Percentiles rank a stretch among this genome's conserved stretches.
These are phyloP conservation scores for Protobothrops flavoviridis DNA, from an alignment of 2,113 vertebrate genomes.

Conservation along the genomic window DNA sequence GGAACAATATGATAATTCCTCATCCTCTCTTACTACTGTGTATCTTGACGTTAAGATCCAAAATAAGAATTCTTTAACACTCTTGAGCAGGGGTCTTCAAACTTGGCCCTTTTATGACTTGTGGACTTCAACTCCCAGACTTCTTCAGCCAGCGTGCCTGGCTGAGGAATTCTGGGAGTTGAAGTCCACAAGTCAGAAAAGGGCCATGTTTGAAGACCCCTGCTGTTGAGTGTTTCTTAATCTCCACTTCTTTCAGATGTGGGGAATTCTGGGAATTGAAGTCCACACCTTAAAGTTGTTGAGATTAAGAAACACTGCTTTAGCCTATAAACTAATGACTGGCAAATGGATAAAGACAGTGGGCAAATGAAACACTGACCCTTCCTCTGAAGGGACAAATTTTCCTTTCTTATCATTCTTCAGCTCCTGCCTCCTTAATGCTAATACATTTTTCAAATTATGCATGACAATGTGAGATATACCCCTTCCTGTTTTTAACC, in stretches of 20 bases:
- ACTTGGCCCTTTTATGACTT: no score
- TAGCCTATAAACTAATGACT: not conserved
- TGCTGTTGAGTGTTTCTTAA: not conserved
- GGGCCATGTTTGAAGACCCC: no score
- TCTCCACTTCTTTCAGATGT: not conserved
- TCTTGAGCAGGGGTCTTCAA: no score
- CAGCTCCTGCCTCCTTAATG: not conserved
- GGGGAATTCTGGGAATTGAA: not conserved
- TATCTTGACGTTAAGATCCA: not conserved
- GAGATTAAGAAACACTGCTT: not conserved
- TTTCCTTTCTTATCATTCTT: not conserved
- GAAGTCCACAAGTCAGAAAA: no score
- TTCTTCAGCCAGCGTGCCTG: no score
- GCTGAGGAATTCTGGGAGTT: no score
- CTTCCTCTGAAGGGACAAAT: not conserved
- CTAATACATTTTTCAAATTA: not conserved
- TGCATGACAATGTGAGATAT: not conserved
- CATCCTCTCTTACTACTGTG: not conserved
- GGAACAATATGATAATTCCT: not conserved
- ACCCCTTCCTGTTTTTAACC: not conserved
- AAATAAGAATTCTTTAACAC: not conserved
- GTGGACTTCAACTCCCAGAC: no score
- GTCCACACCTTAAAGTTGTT: not conserved
- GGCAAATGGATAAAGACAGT: not conserved
- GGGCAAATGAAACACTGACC: not conserved